These are phyloP conservation scores for Melanotus villosus DNA, from an alignment of 2,888 invertebrate genomes.

Conservation along the genomic window DNA sequence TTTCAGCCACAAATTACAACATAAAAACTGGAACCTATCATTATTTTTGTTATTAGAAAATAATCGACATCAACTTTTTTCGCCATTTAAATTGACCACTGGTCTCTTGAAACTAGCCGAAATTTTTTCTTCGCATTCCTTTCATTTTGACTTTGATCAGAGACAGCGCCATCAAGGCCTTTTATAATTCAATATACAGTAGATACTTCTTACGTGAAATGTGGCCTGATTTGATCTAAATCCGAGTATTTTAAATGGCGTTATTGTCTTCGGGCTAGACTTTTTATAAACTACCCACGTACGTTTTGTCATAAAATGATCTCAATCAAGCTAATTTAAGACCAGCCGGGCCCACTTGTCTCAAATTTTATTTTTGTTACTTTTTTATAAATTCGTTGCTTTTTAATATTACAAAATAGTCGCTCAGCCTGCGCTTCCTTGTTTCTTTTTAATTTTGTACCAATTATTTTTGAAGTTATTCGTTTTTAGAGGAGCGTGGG, in stretches of 20 bases:
- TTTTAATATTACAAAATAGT: not conserved
- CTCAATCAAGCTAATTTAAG: conserved; percentile 22
- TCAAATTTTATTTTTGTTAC: not conserved
- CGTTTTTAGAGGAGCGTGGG: not conserved
- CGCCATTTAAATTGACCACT: not conserved
- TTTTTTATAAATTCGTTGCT: not conserved
- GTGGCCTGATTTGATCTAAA: conserved; percentile 16
- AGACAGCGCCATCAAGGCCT: not conserved
- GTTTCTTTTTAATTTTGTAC: conserved; percentile 7
- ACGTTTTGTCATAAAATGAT: conserved; percentile 20
- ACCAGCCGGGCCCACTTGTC: conserved; percentile 19
- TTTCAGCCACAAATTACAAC: not conserved
- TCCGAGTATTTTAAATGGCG: conserved; percentile 22
- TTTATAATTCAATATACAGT: not conserved
- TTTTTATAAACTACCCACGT: conserved; percentile 19
- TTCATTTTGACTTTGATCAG: not conserved
- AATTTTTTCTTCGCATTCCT: not conserved
- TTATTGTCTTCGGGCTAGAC: conserved; percentile 17
- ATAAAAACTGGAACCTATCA: conserved; percentile 6
- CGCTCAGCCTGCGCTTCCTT: not conserved
- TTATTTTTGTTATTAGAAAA: conserved; percentile 11
- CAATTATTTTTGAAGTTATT: conserved; percentile 3
- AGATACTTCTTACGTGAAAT: not conserved
- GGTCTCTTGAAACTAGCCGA: not conserved
- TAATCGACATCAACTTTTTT: conserved; percentile 12